Evolutionary conservation across 2,888 invertebrate genomes (phyloP), one percentile per base, ranked within the genome.

Genomic region (Pimpla rufipes): DNA sequence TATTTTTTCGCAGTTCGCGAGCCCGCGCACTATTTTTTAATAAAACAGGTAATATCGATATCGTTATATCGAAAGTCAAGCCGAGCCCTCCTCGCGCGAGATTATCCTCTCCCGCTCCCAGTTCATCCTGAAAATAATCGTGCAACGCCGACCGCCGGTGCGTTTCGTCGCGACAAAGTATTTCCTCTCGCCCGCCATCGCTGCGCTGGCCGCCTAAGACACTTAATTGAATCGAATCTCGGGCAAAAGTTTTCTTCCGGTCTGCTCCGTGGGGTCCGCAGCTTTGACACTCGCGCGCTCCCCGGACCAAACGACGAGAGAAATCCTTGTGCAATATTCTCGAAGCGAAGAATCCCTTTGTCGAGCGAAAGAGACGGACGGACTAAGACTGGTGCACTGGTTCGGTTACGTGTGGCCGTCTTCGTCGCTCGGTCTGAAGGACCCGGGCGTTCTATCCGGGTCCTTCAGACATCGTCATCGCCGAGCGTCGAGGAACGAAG

Each of bases 181-280:
- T 21, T 47, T 67, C n/a, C 45, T 13, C 23, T 4, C 45, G 1
- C 4, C 13, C 13, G 16, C 8, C 21, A 13, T 8, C 66, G 2
- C 66, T n/a, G 13, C 21, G 42, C n/a, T n/a, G n/a, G 45, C n/a
- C 45, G n/a, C 66, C 45, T 29, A 23, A 29, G 23, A 21, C 66
- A n/a, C n/a, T 67, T 67, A 67, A 67, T 47, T 67, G 66, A 67
- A 47, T 67, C 66, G 47, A 67, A 67, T 67, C 45, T 45, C 45
- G 21, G 45, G n/a, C 13, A 29, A 45, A 45, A 67, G 29, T 45
- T 29, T n/a, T n/a, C 66, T 66, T 23, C 66, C 11, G 42, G 23
- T 21, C 23, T 21, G 23, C 23, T 29, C n/a, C 23, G 45, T 21
- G 7, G 6, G 40, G 45, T n/a, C n/a, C n/a, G n/a, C n/a, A n/a